Percentiles rank a stretch among this genome's conserved stretches.
Evolutionary conservation across 2,888 invertebrate species (phyloP).

Genomic region (Stenolophus ochropezus): DNA sequence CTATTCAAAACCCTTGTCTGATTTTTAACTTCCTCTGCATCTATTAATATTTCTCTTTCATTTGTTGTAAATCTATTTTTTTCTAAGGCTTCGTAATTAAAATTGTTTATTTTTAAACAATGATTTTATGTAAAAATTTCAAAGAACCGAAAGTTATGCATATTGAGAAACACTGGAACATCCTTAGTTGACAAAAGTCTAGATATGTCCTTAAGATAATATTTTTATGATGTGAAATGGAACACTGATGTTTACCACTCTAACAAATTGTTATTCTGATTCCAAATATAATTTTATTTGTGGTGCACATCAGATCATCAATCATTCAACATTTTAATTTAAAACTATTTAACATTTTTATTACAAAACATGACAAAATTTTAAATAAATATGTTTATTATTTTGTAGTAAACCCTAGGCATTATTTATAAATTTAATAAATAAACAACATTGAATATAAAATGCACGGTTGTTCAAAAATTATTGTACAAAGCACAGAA

Average conservation of each 20-base stretch:
- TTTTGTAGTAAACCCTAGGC: slow-evolving; percentile 2
- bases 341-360: neutral
- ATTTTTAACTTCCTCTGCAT: no score
- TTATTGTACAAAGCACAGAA: slow-evolving; percentile 39
- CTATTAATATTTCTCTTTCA: no score
- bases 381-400: neutral
- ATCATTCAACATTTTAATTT: neutral
- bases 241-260: neutral
- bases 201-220: slow-evolving; percentile 10
- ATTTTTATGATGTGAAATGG: neutral
- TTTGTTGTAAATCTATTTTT: no score
- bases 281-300: neutral
- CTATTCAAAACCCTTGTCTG: no score
- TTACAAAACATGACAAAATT: neutral
- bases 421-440: slow-evolving; percentile 34
- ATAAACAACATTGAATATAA: slow-evolving; percentile 31
- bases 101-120: no score
- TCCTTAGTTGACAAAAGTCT: neutral
- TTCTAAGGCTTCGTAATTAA: no score
- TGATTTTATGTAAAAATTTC: no score
- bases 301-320: neutral
- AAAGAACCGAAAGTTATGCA: neutral
- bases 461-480: slow-evolving; percentile 32
- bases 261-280: neutral
- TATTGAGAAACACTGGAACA: neutral